These are phyloP conservation scores for Acrocera orbiculus DNA, from an alignment of 2,888 invertebrate genomes.

Conservation along the genomic window DNA sequence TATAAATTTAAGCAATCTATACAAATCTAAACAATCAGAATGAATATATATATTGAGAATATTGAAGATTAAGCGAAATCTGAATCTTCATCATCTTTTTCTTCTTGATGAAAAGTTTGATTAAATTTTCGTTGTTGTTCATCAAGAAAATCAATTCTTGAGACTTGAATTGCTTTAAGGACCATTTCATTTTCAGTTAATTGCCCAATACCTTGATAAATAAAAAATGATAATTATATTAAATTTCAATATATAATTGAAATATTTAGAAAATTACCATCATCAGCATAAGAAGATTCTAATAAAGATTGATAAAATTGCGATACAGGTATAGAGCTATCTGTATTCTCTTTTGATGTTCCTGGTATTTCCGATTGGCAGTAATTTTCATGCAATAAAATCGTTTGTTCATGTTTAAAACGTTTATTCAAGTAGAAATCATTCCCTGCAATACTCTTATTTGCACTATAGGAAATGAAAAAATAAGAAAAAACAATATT, in stretches of 20 bases:
- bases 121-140: constrained; percentile 27
- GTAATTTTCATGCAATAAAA: not conserved
- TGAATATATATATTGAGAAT: too few species aligned
- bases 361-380: constrained; percentile 22
- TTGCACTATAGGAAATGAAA: too few species aligned
- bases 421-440: too few species aligned
- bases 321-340: constrained; percentile 16
- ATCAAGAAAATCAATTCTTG: constrained; percentile 30
- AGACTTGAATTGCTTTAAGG: constrained; percentile 29
- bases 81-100: constrained; percentile 4
- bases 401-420: too few species aligned
- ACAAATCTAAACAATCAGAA: too few species aligned
- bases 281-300: constrained; percentile 28
- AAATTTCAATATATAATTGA: not conserved
- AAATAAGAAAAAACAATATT: too few species aligned
- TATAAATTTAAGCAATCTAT: too few species aligned
- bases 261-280: constrained; percentile 20
- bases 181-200: constrained; percentile 29
- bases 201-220: constrained; percentile 18
- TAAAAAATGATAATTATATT: not conserved
- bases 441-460: too few species aligned
- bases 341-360: constrained; percentile 24
- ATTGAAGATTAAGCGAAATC: too few species aligned
- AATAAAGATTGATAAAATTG: constrained; percentile 30
- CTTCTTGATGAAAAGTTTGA: constrained; percentile 3